A percentile compares a stretch with the other conserved stretches of the same genome.
These are phyloP conservation scores for Nasonia longicornis DNA, from an alignment of 1,140 invertebrate species.

Conservation along the genomic window DNA sequence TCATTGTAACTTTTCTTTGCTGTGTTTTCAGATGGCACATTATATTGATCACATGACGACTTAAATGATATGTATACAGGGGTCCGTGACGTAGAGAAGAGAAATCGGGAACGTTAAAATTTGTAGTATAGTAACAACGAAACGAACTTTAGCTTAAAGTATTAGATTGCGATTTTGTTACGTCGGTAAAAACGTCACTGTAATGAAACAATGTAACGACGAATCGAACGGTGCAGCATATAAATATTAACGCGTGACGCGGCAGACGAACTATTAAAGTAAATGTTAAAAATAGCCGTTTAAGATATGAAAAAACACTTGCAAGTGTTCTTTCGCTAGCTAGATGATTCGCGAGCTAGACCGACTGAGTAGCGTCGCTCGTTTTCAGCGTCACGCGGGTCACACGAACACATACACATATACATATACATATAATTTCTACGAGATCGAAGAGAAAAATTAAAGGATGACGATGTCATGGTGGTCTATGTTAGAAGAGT, in stretches of 20 bases:
- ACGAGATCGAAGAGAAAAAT: slow-evolving; percentile 27
- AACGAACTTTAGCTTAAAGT: not conserved
- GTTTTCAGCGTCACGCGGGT: slow-evolving; percentile 52
- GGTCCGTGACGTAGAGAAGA: not conserved
- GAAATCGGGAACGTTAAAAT: not conserved
- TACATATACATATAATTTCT: slow-evolving; percentile 14
- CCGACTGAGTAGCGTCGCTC: slow-evolving; percentile 60
- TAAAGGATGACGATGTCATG: slow-evolving; percentile 59
- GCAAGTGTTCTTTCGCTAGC: slow-evolving; percentile 51
- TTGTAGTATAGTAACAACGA: not conserved
- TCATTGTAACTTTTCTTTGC: slow-evolving; percentile 32
- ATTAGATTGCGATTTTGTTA: slow-evolving; percentile 10
- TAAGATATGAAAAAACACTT: not conserved
- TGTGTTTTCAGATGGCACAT: not conserved
- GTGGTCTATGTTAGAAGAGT: slow-evolving; percentile 69
- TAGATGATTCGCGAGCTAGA: slow-evolving; percentile 53
- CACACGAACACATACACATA: slow-evolving; percentile 1
- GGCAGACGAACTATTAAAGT: slow-evolving; percentile 16
- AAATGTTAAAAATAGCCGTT: slow-evolving; percentile 16
- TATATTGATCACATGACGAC: slow-evolving; percentile 4
- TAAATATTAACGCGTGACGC: slow-evolving; percentile 1
- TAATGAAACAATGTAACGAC: slow-evolving; percentile 11
- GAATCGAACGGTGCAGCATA: slow-evolving; percentile 38
- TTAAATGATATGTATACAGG: slow-evolving; percentile 6
- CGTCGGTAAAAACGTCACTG: slow-evolving; percentile 1